Evolutionary conservation across 2,888 invertebrate genomes (phyloP).

Genomic region (Gastracanthus pulcherrimus): DNA sequence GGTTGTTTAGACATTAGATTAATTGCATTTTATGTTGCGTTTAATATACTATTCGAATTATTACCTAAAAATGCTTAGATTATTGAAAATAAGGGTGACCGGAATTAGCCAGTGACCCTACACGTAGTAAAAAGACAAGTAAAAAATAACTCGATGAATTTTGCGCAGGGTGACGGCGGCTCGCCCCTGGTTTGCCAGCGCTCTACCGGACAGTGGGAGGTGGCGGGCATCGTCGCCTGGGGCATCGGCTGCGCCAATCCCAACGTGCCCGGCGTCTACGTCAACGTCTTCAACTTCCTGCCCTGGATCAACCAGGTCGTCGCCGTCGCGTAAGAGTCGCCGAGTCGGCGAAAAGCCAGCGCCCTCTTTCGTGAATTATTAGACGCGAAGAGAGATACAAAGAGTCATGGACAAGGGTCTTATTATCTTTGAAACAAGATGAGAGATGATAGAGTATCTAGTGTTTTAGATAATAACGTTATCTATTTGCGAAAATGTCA

Average conservation of each 20-base stretch:
- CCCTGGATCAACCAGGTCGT: constrained; percentile 76
- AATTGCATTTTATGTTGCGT: neutral
- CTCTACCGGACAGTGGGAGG: constrained; percentile 80
- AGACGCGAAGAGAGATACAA: too few relatives aligned
- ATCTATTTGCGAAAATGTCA: too few relatives aligned
- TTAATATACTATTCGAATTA: neutral
- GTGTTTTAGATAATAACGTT: too few relatives aligned
- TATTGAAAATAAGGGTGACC: too few relatives aligned
- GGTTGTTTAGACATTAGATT: neutral
- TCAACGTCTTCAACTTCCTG: constrained; percentile 84
- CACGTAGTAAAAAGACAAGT: too few relatives aligned
- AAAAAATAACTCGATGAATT: neutral
- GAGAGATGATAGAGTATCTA: too few relatives aligned
- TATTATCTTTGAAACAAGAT: too few relatives aligned
- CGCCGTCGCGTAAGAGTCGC: constrained; percentile 15
- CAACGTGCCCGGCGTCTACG: constrained; percentile 88
- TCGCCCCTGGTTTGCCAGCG: constrained; percentile 83
- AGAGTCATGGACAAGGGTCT: too few relatives aligned
- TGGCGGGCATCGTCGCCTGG: constrained; percentile 86
- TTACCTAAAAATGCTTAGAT: neutral
- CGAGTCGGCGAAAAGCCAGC: neutral
- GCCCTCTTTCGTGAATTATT: too few relatives aligned
- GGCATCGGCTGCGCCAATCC: constrained; percentile 85
- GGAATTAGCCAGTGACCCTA: too few relatives aligned
- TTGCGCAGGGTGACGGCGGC: constrained; percentile 85